Conservation (phyloP, 1,140 invertebrate genomes). For the Drosophila burlai region DNA sequence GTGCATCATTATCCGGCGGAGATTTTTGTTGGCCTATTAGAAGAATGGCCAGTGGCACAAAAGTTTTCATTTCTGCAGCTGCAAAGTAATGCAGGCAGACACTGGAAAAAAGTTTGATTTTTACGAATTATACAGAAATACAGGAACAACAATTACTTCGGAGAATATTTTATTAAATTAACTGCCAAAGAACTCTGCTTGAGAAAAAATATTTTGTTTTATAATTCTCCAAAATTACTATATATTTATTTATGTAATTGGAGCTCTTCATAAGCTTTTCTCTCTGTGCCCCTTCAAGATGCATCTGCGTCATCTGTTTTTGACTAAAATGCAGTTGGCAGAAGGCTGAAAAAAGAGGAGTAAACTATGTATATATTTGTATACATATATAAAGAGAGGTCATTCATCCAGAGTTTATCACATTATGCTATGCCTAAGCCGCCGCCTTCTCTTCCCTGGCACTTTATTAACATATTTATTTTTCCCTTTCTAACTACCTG, state of each 20-base stretch:
- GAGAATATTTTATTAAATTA: background rate
- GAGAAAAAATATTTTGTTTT: too few relatives aligned
- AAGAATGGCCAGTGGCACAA: conserved; percentile 44
- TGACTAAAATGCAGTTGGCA: conserved; percentile 24
- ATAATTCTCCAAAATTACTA: too few relatives aligned
- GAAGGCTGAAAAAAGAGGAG: background rate
- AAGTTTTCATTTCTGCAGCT: conserved; percentile 32
- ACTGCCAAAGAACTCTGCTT: background rate
- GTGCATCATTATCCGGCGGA: conserved; percentile 44
- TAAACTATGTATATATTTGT: background rate
- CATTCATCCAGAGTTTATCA: conserved; percentile 81
- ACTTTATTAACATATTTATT: conserved; percentile 77
- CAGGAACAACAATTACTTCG: background rate
- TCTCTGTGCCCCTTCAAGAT: conserved; percentile 10
- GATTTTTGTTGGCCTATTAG: conserved; percentile 55
- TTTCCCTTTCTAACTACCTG: conserved; percentile 45
- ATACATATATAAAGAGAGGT: conserved; percentile 39
- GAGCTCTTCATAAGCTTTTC: background rate
- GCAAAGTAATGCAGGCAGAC: conserved; percentile 23
- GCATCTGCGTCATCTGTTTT: conserved; percentile 43
- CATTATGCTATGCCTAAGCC: conserved; percentile 54
- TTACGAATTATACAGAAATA: background rate
- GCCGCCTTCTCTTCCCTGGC: conserved; percentile 1
- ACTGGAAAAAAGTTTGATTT: background rate
- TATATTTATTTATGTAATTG: too few relatives aligned